Base-by-base conservation (phyloP, 2,888 invertebrate species). In the Tipula vernalis region DNA sequence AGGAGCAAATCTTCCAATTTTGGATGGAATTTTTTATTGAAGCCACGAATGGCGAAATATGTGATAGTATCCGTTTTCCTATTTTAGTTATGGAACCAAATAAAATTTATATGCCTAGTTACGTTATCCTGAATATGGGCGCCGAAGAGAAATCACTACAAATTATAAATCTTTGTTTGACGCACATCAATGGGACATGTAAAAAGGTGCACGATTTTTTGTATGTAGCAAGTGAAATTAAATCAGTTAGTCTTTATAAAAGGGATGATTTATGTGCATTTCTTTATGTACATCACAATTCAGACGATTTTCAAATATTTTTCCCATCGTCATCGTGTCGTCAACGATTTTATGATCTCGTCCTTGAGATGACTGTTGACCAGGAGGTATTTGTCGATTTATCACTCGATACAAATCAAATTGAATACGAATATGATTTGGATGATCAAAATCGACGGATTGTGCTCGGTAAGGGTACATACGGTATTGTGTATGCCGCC, bases 21-120 rank as follows among this genome's bases (percentile, higher is more conserved):
- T 99, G 99, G 99, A 97, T 98, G 95, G 99, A 99, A 90, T 99
- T 98, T 92, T 99, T 99, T 91, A 94, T 97, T 51, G 99, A 98
- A 92, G 98, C 98, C 12, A 97, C 96, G 41, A 96, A 96, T 90
- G 93, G 94, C 87, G 95, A 95, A 89, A 94, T 95, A 89, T 95
- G 95, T 87, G 96, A 96, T 90, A 94, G 93, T 89, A 98, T 98
- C 89, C 93, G 98, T 88, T 98, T 98, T 93, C 98, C 98, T 83
- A 91, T 92, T 88, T 89, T 92, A 89, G 91, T 96, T 88, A 92
- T 98, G 89, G 99, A 99, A 91, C 97, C 98, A 0, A 96, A 95
- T 87, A 98, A 98, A 92, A 96, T 97, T 85, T 96, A 95, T 90
- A 97, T 99, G 95, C 99, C 99, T 0, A 98, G 98, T 89, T 98